Percentiles rank a stretch among this genome's conserved stretches.
These are phyloP conservation scores for Gadopsis marmoratus DNA, from an alignment of 2,797 vertebrate genomes.

Conservation along the genomic window DNA sequence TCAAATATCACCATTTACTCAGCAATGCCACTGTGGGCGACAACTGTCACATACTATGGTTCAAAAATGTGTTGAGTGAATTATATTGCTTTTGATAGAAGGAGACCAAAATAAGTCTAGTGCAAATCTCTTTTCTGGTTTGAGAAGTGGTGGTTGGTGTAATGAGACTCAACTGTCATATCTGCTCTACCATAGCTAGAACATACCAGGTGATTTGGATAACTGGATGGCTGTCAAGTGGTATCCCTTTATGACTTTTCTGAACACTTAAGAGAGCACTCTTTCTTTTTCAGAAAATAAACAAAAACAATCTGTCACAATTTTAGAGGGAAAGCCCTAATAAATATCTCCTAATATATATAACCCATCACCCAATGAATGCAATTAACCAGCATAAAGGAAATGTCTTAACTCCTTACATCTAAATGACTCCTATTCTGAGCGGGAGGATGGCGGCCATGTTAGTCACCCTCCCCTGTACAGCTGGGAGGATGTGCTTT, in stretches of 20 bases:
- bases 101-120: constrained; percentile 88
- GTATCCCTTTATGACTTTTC: constrained; percentile 66
- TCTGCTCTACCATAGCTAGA: constrained; percentile 69
- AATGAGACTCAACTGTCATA: constrained; percentile 70
- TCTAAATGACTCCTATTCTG: constrained; percentile 60
- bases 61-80: constrained; percentile 74
- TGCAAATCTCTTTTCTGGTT: constrained; percentile 89
- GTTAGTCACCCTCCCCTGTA: constrained; percentile 55
- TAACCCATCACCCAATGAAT: constrained; percentile 56
- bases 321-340: constrained; percentile 64
- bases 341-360: constrained; percentile 58
- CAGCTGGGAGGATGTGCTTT: constrained; percentile 65
- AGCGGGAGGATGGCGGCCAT: constrained; percentile 57
- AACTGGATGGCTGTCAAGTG: constrained; percentile 72
- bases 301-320: constrained; percentile 50
- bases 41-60: constrained; percentile 63
- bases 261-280: constrained; percentile 48
- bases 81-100: constrained; percentile 87
- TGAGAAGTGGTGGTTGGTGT: constrained; percentile 83
- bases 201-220: constrained; percentile 71
- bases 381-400: constrained; percentile 64
- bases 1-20: constrained; percentile 75
- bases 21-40: constrained; percentile 70
- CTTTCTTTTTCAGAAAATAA: constrained; percentile 41
- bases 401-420: constrained; percentile 49